Conservation (phyloP, 2,113 vertebrate species). For the Macrotus californicus region DNA sequence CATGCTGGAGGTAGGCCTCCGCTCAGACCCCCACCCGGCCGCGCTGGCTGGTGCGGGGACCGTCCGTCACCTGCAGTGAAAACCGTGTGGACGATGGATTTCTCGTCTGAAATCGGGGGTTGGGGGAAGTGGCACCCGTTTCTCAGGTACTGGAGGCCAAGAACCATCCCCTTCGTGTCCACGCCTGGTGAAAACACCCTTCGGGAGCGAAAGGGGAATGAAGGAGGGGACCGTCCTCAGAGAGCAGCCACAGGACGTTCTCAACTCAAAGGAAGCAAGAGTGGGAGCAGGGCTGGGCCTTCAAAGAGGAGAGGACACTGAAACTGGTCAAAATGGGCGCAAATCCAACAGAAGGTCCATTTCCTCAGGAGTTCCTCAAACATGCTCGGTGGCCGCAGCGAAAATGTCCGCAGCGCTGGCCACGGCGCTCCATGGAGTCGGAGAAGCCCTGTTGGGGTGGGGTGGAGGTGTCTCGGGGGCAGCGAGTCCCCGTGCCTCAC, state of each 20-base stretch:
- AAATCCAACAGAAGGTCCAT: too few species aligned
- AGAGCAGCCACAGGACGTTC: not conserved
- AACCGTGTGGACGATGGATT: accelerated
- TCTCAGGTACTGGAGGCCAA: not conserved
- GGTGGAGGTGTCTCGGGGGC: not conserved
- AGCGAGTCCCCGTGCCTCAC: not conserved
- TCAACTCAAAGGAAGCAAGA: not conserved
- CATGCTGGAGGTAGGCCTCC: not conserved
- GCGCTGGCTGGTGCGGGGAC: too few species aligned
- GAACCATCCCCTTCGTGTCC: not conserved
- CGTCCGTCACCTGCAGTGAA: not conserved
- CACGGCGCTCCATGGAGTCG: not conserved
- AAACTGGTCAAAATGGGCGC: not conserved
- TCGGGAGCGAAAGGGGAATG: too few species aligned
- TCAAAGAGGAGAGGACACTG: not conserved
- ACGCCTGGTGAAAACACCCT: not conserved
- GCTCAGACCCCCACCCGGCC: too few species aligned
- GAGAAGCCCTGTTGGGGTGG: too few species aligned
- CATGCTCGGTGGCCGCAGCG: not conserved
- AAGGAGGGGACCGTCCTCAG: not conserved
- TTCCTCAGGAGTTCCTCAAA: not conserved
- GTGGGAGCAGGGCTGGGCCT: not conserved
- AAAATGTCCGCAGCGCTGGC: not conserved
- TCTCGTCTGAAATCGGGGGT: not conserved
- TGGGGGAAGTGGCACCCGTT: not conserved